Evolutionary conservation across 2,797 vertebrate species (phyloP).

Genomic region (Acipenser oxyrinchus): DNA sequence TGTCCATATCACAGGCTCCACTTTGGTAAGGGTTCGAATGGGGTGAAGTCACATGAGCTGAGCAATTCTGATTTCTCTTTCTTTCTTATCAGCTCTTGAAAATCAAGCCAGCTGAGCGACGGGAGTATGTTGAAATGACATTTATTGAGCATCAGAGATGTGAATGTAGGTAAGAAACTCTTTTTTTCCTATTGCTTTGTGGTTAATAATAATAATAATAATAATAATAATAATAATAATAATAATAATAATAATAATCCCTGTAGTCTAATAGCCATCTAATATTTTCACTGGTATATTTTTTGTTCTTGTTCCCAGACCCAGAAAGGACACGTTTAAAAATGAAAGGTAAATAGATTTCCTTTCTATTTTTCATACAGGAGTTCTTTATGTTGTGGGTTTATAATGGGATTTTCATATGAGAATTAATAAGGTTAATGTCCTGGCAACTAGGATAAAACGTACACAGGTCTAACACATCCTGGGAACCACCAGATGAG

Average conservation of each 20-base stretch:
- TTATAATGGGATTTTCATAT: not conserved
- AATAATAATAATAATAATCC: not conserved
- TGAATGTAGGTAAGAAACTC: conserved; percentile 82
- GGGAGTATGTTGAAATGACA: conserved; percentile 77
- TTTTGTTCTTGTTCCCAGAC: conserved; percentile 38
- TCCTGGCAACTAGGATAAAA: too few relatives aligned
- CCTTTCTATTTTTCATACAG: not conserved
- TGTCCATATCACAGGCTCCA: too few relatives aligned
- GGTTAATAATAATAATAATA: not conserved
- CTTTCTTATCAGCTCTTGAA: conserved; percentile 69
- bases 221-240: not conserved
- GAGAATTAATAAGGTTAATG: not conserved
- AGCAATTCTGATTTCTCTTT: conserved; percentile 1
- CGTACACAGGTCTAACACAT: too few relatives aligned
- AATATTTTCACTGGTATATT: not conserved
- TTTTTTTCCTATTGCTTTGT: conserved; percentile 17
- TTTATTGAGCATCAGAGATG: conserved; percentile 86
- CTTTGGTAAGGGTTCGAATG: too few relatives aligned
- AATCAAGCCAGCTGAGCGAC: conserved; percentile 66
- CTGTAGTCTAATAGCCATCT: not conserved
- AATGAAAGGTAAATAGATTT: conserved; percentile 44
- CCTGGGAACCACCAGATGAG: too few relatives aligned
- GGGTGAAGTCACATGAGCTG: too few relatives aligned
- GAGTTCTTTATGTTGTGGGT: not conserved
- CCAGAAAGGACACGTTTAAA: conserved; percentile 41